Evolutionary conservation across 35 echinoderm and acorn worm species (phyloP).

Genomic region (Acanthaster planci): DNA sequence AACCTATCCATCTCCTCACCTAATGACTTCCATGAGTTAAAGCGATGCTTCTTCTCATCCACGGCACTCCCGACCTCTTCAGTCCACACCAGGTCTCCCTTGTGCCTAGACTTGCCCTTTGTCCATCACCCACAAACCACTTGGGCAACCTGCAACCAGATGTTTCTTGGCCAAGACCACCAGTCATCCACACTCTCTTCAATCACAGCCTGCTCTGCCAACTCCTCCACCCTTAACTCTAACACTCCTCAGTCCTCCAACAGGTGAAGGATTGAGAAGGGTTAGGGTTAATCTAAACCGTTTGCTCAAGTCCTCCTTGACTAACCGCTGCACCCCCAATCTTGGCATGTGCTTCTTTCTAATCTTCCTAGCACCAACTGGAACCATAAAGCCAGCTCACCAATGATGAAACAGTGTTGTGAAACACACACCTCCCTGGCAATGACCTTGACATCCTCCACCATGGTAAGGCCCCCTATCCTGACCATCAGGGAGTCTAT

Average conservation of each 20-base stretch:
- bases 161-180: background rate
- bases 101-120: conserved; percentile 1
- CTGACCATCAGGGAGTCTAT: background rate
- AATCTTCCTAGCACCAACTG: background rate
- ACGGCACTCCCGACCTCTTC: background rate
- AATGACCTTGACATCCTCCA: background rate
- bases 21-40: too few relatives aligned
- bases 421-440: too few relatives aligned
- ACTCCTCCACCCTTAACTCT: too few relatives aligned
- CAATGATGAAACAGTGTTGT: background rate
- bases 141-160: background rate
- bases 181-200: background rate
- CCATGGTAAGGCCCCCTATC: background rate
- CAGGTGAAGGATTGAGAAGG: too few relatives aligned
- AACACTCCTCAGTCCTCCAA: too few relatives aligned
- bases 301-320: background rate
- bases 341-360: background rate
- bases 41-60: conserved; percentile 10
- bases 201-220: background rate
- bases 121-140: conserved; percentile 26
- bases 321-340: background rate
- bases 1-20: background rate
- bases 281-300: too few relatives aligned
- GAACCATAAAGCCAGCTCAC: background rate
- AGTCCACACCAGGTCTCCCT: background rate